Evolutionary conservation across 2,888 invertebrate species (phyloP).

Genomic region (Caenorhabditis virilis): DNA sequence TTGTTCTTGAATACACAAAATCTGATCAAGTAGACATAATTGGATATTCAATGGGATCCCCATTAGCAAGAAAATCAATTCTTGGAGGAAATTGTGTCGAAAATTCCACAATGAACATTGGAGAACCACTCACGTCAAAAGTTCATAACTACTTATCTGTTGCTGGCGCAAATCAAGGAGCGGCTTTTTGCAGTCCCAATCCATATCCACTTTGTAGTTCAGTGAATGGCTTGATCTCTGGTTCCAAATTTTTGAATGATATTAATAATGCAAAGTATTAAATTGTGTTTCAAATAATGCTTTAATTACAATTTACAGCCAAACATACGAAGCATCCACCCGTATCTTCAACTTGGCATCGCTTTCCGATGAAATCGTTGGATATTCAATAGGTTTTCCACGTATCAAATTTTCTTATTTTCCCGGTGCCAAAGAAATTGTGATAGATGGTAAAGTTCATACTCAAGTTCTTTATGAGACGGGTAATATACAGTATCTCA

Average conservation of each 20-base stretch:
- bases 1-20: neutral
- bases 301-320: neutral
- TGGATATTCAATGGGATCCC: slow-evolving; percentile 63
- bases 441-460: no score
- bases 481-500: neutral
- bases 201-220: slow-evolving; percentile 55
- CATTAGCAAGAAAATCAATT: slow-evolving; percentile 57
- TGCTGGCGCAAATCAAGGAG: slow-evolving; percentile 59
- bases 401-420: no score
- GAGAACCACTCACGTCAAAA: slow-evolving; percentile 48
- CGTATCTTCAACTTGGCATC: neutral
- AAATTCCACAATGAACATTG: slow-evolving; percentile 51
- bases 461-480: neutral
- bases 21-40: slow-evolving; percentile 53
- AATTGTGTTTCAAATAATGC: neutral
- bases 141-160: slow-evolving; percentile 56
- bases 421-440: no score
- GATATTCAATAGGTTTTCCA: slow-evolving; percentile 2
- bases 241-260: slow-evolving; percentile 50
- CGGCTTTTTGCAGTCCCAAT: slow-evolving; percentile 49
- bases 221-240: slow-evolving; percentile 55
- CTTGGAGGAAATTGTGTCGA: slow-evolving; percentile 45
- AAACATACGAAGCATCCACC: neutral
- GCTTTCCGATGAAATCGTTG: neutral
- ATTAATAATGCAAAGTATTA: slow-evolving; percentile 47